Conservation (phyloP, 2,113 vertebrate genomes). For the Salvelinus sp. region DNA sequence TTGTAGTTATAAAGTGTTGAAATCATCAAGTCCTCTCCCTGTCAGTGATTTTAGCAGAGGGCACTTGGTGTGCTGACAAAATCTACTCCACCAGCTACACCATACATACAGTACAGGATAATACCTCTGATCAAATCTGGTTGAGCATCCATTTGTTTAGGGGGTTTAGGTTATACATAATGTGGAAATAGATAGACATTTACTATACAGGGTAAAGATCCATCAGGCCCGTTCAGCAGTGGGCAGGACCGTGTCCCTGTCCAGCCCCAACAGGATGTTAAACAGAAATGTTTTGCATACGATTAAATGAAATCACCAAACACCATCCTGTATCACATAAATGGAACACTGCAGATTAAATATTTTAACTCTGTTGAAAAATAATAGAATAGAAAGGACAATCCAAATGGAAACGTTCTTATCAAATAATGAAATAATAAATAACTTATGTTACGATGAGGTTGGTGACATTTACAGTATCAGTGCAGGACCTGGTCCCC, state of each 20-base stretch:
- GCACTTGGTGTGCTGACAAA: constrained; percentile 65
- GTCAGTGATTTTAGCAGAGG: constrained; percentile 57
- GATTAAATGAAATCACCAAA: constrained; percentile 67
- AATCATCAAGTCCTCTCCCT: constrained; percentile 74
- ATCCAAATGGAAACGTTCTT: constrained; percentile 75
- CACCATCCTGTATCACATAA: constrained; percentile 61
- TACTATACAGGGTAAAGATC: constrained; percentile 68
- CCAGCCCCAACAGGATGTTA: constrained; percentile 41
- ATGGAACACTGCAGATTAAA: constrained; percentile 61
- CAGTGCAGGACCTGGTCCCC: constrained; percentile 63
- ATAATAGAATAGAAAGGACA: constrained; percentile 73
- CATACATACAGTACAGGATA: neutral
- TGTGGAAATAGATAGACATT: constrained; percentile 64
- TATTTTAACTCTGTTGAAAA: constrained; percentile 71
- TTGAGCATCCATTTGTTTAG: constrained; percentile 65
- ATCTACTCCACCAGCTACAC: constrained; percentile 17
- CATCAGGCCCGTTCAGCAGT: constrained; percentile 25
- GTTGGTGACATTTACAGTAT: constrained; percentile 74
- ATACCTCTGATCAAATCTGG: constrained; percentile 38
- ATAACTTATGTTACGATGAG: constrained; percentile 81
- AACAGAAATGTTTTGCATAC: constrained; percentile 61
- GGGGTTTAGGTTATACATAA: constrained; percentile 62
- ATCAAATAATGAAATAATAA: constrained; percentile 83
- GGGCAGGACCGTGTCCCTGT: constrained; percentile 25
- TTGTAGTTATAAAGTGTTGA: constrained; percentile 75